These are phyloP conservation scores for Syngnathus acus DNA, from an alignment of 2,797 vertebrate genomes.

Conservation along the genomic window DNA sequence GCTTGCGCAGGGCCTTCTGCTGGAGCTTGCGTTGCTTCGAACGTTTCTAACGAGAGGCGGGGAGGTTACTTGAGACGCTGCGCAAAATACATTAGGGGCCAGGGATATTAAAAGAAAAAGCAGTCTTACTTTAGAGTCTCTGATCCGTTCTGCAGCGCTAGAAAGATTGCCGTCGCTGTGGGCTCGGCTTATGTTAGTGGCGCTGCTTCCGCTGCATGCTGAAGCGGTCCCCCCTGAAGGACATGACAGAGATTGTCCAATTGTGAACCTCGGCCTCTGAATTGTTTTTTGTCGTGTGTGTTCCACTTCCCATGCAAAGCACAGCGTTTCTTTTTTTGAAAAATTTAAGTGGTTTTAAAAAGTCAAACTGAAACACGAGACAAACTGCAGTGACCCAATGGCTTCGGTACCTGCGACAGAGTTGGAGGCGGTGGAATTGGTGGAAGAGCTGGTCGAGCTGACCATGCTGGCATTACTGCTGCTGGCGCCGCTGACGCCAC, in stretches of 20 bases:
- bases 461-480: constrained; percentile 96
- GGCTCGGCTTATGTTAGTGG: constrained; percentile 90
- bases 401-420: constrained; percentile 50
- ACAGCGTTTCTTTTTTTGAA: neutral
- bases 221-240: constrained; percentile 54
- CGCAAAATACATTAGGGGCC: neutral
- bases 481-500: constrained; percentile 83
- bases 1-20: constrained; percentile 93
- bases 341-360: neutral
- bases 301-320: too few species aligned
- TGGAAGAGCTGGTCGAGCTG: constrained; percentile 87
- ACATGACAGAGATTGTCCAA: too few species aligned
- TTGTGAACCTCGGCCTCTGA: too few species aligned
- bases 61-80: neutral
- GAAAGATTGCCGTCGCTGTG: constrained; percentile 97
- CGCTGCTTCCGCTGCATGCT: constrained; percentile 71
- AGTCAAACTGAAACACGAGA: neutral
- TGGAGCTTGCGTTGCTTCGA: constrained; percentile 96
- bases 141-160: constrained; percentile 91
- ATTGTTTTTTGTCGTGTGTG: too few species aligned
- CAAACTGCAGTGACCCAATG: neutral
- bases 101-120: neutral
- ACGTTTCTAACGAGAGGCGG: constrained; percentile 75
- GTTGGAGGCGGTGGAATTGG: constrained; percentile 81
- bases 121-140: constrained; percentile 84